These are phyloP conservation scores for Chaetoderma sp. DNA, from an alignment of 2,888 invertebrate species.

Conservation along the genomic window DNA sequence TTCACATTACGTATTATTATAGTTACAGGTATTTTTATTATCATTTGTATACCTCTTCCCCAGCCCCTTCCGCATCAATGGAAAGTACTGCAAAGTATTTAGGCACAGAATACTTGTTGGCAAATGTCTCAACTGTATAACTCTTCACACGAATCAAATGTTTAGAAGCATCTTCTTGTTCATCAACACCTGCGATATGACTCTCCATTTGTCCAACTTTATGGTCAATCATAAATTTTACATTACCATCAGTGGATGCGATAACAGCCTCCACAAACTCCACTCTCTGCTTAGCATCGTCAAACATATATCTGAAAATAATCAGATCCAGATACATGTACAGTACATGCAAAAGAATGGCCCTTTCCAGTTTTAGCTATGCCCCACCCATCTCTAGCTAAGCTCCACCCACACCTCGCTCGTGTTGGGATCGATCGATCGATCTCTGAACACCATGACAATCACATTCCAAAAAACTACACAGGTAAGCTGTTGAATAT, in stretches of 20 bases:
- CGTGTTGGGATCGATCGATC: too few species aligned
- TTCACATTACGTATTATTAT: too few species aligned
- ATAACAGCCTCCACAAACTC: constrained; percentile 46
- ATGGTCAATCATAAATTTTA: constrained; percentile 40
- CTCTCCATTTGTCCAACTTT: constrained; percentile 47
- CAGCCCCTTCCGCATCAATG: constrained; percentile 57
- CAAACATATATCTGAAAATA: too few species aligned
- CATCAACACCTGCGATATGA: constrained; percentile 32
- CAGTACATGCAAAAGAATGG: too few species aligned
- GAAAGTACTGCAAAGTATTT: constrained; percentile 53
- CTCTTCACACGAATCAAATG: constrained; percentile 40
- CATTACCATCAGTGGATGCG: constrained; percentile 42
- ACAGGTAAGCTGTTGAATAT: too few species aligned
- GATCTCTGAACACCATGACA: too few species aligned
- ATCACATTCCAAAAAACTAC: too few species aligned
- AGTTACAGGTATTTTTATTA: too few species aligned
- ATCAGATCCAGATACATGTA: too few species aligned
- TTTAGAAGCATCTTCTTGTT: neutral
- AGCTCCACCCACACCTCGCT: too few species aligned
- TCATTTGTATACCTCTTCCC: constrained; percentile 42
- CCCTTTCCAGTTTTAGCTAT: too few species aligned
- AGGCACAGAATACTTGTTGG: constrained; percentile 43
- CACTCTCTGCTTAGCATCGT: constrained; percentile 42
- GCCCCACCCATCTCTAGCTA: too few species aligned
- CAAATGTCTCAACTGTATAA: constrained; percentile 47